Conservation (phyloP, 1,140 invertebrate species). For the Pentalonia nigronervosa region DNA sequence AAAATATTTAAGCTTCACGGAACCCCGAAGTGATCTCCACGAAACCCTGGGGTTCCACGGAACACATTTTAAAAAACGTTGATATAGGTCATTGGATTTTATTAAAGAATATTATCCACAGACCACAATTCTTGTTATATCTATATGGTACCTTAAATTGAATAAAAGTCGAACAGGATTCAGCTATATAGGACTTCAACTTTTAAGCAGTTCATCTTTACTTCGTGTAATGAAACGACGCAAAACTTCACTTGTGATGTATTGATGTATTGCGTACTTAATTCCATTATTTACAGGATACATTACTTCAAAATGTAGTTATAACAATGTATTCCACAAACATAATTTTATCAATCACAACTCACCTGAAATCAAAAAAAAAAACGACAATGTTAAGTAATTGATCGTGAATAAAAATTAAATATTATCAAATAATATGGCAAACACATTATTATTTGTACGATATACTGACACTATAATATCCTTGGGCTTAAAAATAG, state of each 20-base stretch:
- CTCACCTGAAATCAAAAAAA: constrained; percentile 31
- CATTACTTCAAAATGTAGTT: not conserved
- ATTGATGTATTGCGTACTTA: not conserved
- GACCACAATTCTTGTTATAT: too few species aligned
- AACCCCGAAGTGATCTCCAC: too few species aligned
- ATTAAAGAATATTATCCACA: not conserved
- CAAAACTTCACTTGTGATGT: not conserved
- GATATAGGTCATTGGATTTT: not conserved
- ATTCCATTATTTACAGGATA: not conserved
- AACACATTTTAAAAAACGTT: too few species aligned
- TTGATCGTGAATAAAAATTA: not conserved
- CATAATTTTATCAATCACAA: constrained; percentile 7
- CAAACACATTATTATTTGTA: not conserved
- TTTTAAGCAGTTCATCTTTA: not conserved
- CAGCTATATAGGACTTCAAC: not conserved
- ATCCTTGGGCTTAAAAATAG: not conserved
- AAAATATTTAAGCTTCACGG: too few species aligned
- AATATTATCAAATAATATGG: not conserved
- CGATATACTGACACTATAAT: not conserved
- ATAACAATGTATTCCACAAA: not conserved
- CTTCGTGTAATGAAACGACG: not conserved
- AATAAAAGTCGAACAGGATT: not conserved
- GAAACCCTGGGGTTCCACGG: too few species aligned
- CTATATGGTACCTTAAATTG: not conserved
- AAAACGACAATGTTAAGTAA: not conserved